Base-by-base conservation (phyloP, 2,797 vertebrate genomes). In the Alectoris magna region DNA sequence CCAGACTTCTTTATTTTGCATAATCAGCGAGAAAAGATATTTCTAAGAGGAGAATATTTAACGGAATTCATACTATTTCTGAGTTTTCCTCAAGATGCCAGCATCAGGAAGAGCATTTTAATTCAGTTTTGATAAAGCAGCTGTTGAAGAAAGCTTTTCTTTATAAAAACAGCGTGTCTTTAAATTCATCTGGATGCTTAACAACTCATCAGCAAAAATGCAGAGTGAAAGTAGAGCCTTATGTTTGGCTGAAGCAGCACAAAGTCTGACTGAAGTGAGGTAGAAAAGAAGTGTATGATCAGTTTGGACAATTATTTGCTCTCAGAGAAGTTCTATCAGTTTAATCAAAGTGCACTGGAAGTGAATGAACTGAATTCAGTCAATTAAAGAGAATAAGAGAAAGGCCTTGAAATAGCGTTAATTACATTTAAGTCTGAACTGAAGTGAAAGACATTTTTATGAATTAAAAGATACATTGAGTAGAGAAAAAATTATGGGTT, bases 231-330 rank as follows among this genome's bases (percentile, higher is more conserved):
- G 10, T 5, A 55, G 27, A 79, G 14, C 44, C n/a, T 82, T 64
- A 16, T 17, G 10, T 51, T 55, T 0, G 0, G 31, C 36, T 49
- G 75, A 55, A 87, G 38, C 44, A 66, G 19, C 38, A 27, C 11
- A 26, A 15, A 27, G 34, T 14, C 7, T 4, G 9, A 12, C 19
- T 79, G 68, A 90, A 82, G 31, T n/a, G 18, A 73, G 14, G 21
- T 88, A 48, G 36, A 73, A 84, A 84, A 87, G 26, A n/a, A 41
- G 2, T 2, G 14, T 44, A 38, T 79, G 16, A 38, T 36, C n/a
- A 51, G 48, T 53, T 64, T 4, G 0, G n/a, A n/a, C 41, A 34
- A 29, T 26, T 67, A 29, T 26, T 67, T 55, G 10, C 6, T 72
- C 8, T 76, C 21, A 19, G 39, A 34, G n/a, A 66, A 34, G 1